Base-by-base conservation (phyloP, 1,140 invertebrate genomes). In the Cydia fagiglandana region DNA sequence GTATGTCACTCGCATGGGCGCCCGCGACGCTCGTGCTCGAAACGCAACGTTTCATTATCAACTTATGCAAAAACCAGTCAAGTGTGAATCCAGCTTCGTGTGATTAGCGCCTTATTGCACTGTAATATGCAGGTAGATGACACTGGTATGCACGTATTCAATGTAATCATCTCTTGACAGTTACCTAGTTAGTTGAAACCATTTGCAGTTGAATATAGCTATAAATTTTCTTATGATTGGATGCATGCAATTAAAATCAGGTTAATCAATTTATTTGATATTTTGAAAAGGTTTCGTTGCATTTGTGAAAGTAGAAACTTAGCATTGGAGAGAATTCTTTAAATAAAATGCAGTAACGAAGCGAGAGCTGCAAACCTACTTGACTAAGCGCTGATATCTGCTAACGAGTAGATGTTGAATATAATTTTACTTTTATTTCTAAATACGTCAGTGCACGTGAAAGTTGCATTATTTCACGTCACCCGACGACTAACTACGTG, bases 391-490 rank as follows among this genome's bases (percentile, higher is more conserved):
- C 50, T 61, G 17, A 24, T 61, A 61, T 20, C 17, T 61, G 20
- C 56, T 61, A 61, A 61, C 56, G 56, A 61, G 56, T 61, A 61
- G 56, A 61, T 61, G 56, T 61, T 61, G 56, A 61, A 61, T 24
- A 61, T 61, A 61, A 61, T 61, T 61, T 61, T 24, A 24, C 56
- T 61, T 61, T 24, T 61, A 61, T 61, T 61, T 68, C 66, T 45
- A 70, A 68, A 70, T 70, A 15, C 30, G 66, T 38, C 30, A 68
- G 64, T n/a, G 12, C 56, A 61, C 66, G 66, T 70, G 66, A 38
- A 70, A 70, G 66, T n/a, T 70, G n/a, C 66, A 38, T 70, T 70
- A 38, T 70, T 70, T 38, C 66, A 70, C 66, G 66, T 70, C 66
- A 70, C 30, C 34, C 30, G 30, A 17, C 66, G 30, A 41, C 66